Evolutionary conservation across 2,888 invertebrate genomes (phyloP).

Genomic region (Lithophane semibrunnea): DNA sequence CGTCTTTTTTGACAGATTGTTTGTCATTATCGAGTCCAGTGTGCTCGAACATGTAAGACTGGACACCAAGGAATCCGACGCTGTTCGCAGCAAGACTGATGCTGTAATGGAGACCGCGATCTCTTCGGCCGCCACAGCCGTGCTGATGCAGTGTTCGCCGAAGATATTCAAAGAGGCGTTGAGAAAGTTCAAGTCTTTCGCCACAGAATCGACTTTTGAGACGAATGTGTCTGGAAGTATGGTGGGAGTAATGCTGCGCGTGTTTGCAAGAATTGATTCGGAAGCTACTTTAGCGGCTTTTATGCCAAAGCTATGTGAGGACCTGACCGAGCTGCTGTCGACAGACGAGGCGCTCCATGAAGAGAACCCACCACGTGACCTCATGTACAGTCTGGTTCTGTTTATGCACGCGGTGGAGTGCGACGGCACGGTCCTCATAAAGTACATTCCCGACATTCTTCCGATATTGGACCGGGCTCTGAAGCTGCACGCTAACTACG

Average conservation of each 20-base stretch:
- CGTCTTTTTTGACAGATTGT: constrained; percentile 95
- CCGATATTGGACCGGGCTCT: constrained; percentile 93
- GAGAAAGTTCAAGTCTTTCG: constrained; percentile 94
- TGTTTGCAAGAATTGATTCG: constrained; percentile 92
- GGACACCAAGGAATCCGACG: constrained; percentile 91
- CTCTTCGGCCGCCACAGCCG: constrained; percentile 92
- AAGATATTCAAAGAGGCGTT: constrained; percentile 92
- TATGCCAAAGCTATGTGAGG: constrained; percentile 93
- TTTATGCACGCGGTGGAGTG: constrained; percentile 93
- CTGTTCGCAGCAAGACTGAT: constrained; percentile 93
- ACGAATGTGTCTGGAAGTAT: constrained; percentile 95
- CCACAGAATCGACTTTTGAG: constrained; percentile 94
- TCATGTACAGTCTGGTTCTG: constrained; percentile 94
- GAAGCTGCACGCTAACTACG: constrained; percentile 92
- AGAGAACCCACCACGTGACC: constrained; percentile 94
- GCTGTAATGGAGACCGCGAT: constrained; percentile 93
- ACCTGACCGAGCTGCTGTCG: constrained; percentile 90
- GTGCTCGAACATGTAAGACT: constrained; percentile 92
- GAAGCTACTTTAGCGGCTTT: constrained; percentile 93
- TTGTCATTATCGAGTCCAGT: constrained; percentile 93
- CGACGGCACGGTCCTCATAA: constrained; percentile 91
- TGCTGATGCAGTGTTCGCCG: constrained; percentile 94
- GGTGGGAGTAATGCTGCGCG: constrained; percentile 93
- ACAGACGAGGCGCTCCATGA: constrained; percentile 93
- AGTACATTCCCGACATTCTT: constrained; percentile 92